Evolutionary conservation across 1,140 invertebrate species (phyloP).

Genomic region (Ceratina australensis): DNA sequence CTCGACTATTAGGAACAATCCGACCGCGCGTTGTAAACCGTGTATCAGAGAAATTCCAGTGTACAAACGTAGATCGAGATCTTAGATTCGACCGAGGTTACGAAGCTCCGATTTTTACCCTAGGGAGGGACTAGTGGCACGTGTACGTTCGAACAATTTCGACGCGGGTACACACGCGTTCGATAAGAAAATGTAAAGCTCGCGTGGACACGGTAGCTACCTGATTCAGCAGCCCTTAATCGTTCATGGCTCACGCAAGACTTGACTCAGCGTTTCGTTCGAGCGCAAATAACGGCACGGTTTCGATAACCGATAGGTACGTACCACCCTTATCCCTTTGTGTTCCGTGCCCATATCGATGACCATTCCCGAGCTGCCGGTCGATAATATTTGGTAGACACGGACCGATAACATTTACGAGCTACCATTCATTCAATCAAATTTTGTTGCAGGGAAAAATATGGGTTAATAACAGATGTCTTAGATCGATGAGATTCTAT

Average conservation of each 20-base stretch:
- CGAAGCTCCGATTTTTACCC: too few species aligned
- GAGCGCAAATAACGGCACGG: conserved; percentile 44
- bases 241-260: conserved; percentile 25
- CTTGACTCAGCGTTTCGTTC: conserved; percentile 42
- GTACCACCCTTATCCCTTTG: conserved; percentile 15
- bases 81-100: neutral
- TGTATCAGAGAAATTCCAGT: conserved; percentile 40
- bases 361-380: conserved; percentile 3
- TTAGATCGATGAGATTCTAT: too few species aligned
- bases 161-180: neutral
- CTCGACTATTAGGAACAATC: conserved; percentile 37
- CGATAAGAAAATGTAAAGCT: conserved; percentile 34
- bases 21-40: conserved; percentile 30
- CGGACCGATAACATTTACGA: too few species aligned
- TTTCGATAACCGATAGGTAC: conserved; percentile 41
- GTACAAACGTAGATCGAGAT: too few species aligned
- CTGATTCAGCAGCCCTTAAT: conserved; percentile 34
- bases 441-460: too few species aligned
- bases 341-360: neutral
- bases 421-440: too few species aligned
- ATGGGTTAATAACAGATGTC: too few species aligned
- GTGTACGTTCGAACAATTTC: too few species aligned
- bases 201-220: conserved; percentile 26
- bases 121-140: too few species aligned
- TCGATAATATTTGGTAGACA: too few species aligned